Percentiles rank a stretch among this genome's conserved stretches.
These are phyloP conservation scores for Phymanthus crucifer DNA, from an alignment of 92 coral and sea anemone species.

Conservation along the genomic window DNA sequence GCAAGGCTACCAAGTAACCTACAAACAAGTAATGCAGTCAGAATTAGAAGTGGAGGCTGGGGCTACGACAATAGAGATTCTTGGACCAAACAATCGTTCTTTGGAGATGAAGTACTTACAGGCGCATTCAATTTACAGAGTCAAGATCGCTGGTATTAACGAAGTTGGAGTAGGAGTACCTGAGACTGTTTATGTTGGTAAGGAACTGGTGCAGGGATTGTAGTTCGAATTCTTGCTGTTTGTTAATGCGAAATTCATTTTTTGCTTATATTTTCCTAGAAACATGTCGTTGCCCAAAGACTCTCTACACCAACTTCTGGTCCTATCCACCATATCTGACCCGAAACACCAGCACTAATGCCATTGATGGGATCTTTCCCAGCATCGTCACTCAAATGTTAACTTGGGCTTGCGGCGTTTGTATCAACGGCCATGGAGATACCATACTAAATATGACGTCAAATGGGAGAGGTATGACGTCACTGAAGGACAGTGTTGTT, in stretches of 20 bases:
- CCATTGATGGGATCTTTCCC: conserved; percentile 55
- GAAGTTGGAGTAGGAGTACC: conserved; percentile 37
- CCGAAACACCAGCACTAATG: background rate
- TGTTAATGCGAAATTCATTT: background rate
- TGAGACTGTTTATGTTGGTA: conserved; percentile 37
- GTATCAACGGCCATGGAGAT: conserved; percentile 63
- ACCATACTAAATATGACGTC: conserved; percentile 39
- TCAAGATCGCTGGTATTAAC: conserved; percentile 37
- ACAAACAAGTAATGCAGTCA: conserved; percentile 38
- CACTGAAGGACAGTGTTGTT: conserved; percentile 35
- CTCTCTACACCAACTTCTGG: conserved; percentile 68
- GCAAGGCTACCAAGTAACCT: conserved; percentile 45
- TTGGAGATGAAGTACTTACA: conserved; percentile 6
- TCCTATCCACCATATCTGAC: conserved; percentile 55
- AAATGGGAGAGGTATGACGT: conserved; percentile 45
- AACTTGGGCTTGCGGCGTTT: conserved; percentile 68
- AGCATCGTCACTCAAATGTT: conserved; percentile 35
- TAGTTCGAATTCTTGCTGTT: background rate
- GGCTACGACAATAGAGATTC: background rate
- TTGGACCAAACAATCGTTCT: background rate
- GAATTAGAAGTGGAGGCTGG: conserved; percentile 11
- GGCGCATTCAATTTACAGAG: conserved; percentile 31
- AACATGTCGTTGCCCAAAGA: conserved; percentile 74
- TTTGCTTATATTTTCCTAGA: conserved; percentile 15
- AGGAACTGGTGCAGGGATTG: background rate